A percentile compares a stretch with the other conserved stretches of the same genome.
phyloP scores from a whole-genome alignment of 2,113 vertebrate genomes.

The Lethenteron reissneri region DNA sequence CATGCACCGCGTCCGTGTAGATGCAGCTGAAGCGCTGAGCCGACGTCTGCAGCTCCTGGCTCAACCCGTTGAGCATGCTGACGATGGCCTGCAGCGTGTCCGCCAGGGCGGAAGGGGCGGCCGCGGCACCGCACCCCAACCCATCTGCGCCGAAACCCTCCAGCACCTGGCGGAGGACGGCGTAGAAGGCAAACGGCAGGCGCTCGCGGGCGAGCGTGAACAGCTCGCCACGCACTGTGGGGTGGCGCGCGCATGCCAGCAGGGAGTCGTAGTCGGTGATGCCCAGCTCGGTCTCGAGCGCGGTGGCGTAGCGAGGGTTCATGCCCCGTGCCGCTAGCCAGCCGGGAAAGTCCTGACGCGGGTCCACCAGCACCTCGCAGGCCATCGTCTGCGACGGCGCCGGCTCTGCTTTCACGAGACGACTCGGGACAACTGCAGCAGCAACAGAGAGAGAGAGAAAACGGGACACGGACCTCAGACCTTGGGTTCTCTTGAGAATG shows the following conservation, averaged over 20 bases:
- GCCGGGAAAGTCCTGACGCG: not conserved
- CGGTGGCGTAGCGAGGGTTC: conserved; percentile 1
- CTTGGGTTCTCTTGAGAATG: too few species aligned
- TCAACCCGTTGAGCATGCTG: conserved; percentile 1
- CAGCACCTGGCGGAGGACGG: conserved; percentile 2
- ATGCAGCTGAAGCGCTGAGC: conserved; percentile 4
- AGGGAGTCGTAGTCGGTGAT: conserved; percentile 1
- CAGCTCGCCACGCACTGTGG: not conserved
- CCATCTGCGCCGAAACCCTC: not conserved
- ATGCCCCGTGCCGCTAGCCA: not conserved
- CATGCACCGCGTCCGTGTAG: not conserved
- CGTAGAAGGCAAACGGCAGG: conserved; percentile 4
- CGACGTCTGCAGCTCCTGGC: conserved; percentile 1
- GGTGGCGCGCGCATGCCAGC: not conserved
- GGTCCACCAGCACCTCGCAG: conserved; percentile 3
- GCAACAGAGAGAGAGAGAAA: too few species aligned
- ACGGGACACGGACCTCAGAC: too few species aligned
- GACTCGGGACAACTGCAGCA: too few species aligned
- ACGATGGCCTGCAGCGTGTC: not conserved
- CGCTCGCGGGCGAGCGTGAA: conserved; percentile 2
- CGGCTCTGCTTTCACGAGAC: too few species aligned
- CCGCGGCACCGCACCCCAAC: not conserved
- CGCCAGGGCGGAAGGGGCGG: not conserved
- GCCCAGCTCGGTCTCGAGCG: conserved; percentile 5
- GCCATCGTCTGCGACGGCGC: not conserved